phyloP scores from a whole-genome alignment of 2,888 invertebrate genomes.

The Apoderus coryli region DNA sequence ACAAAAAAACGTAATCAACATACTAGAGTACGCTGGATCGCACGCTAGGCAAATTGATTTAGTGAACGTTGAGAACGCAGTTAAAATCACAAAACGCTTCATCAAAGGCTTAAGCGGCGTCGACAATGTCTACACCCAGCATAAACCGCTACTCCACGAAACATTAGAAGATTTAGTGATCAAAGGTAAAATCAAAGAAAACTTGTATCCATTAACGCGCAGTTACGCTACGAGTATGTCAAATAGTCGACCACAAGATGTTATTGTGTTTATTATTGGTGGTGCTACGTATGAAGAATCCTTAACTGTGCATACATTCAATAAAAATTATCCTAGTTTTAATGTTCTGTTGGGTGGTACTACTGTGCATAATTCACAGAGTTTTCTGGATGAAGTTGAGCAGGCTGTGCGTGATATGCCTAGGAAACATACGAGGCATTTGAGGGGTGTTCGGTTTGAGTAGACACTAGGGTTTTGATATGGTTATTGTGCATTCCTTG shows the following conservation, averaged over 20 bases:
- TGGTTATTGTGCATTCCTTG: too few relatives aligned
- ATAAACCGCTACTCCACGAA: conserved; percentile 82
- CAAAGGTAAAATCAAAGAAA: conserved; percentile 82
- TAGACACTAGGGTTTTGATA: too few relatives aligned
- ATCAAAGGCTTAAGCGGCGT: conserved; percentile 88
- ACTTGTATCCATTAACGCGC: conserved; percentile 71
- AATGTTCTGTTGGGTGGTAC: conserved; percentile 84
- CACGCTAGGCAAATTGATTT: conserved; percentile 70
- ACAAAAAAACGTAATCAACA: conserved; percentile 41
- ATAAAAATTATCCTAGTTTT: conserved; percentile 57
- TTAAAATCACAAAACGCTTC: conserved; percentile 80
- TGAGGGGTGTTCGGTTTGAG: conserved; percentile 23
- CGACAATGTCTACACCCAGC: conserved; percentile 98
- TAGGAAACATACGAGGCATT: conserved; percentile 29
- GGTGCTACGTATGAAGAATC: conserved; percentile 96
- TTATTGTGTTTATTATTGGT: conserved; percentile 94
- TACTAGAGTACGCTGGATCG: conserved; percentile 75
- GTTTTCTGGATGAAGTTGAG: conserved; percentile 64
- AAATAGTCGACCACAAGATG: conserved; percentile 68
- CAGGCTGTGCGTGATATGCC: conserved; percentile 50
- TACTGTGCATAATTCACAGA: conserved; percentile 73
- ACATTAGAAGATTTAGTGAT: conserved; percentile 71
- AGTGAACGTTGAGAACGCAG: conserved; percentile 67
- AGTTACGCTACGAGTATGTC: conserved; percentile 37
- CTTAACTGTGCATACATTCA: conserved; percentile 64